Evolutionary conservation across 2,113 vertebrate genomes (phyloP), one percentile per base, ranked within the genome.

Genomic region (Spea multiplicata): DNA sequence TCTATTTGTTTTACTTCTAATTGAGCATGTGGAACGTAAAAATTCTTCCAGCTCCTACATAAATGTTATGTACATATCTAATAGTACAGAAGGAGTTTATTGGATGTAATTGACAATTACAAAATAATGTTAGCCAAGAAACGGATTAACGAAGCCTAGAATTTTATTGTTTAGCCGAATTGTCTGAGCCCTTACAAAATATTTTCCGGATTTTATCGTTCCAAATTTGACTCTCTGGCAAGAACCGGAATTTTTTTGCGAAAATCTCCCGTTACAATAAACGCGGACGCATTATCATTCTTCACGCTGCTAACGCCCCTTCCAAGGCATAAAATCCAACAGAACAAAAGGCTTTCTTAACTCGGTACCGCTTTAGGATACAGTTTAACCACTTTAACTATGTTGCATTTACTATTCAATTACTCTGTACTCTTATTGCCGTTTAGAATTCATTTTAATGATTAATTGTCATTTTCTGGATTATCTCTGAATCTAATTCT

Each of bases 111-210:
- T 13, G 87, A 90, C 89, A 85, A 55, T 69, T 85, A 74, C 44
- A 52, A 81, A 85, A 73, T 80, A 87, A 83, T 85, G 84, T 83
- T 66, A 86, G 84, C 86, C 84, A 91, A 89, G 86, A 87, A 90
- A 83, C 83, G 88, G 87, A 90, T 90, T 89, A 89, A 84, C 84
- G 83, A 88, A 90, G 85, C 85, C 88, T 87, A 88, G 83, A 81
- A 73, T 88, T 91, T 91, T 90, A 88, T 88, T 91, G 83, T 88
- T 83, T 82, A 86, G 14, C 14, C 4, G 55, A 59, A 59, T 90
- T 88, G 84, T 87, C 86, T 85, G 85, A 86, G 81, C 81, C 86
- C 55, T 84, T 88, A 59, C 6, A 59, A 30, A 59, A 59, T 59
- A 59, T 59, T 59, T 59, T 59, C 55, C 4, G 55, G 9, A 59